Percentiles rank a stretch among this genome's conserved stretches.
Evolutionary conservation across 1,140 invertebrate species (phyloP).

Genomic region (Tenebrio molitor): DNA sequence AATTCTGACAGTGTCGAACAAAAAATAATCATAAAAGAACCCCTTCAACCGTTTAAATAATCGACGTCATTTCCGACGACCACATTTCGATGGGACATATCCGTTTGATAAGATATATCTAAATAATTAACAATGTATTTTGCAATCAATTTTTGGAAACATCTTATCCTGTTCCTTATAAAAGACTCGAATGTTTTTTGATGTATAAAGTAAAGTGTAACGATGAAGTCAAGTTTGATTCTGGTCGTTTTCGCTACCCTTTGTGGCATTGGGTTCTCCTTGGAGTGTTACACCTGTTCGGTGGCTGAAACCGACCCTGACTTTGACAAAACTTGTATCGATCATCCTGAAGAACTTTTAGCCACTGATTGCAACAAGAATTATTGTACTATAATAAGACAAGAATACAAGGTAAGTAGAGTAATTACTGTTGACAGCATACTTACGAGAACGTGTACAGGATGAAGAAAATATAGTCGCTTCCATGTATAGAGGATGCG

Average conservation of each 20-base stretch:
- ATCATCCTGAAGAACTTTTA: slow-evolving; percentile 57
- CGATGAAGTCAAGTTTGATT: background rate
- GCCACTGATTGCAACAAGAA: slow-evolving; percentile 66
- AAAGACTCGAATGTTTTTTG: too few species aligned
- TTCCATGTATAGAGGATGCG: slow-evolving; percentile 68
- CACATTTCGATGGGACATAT: too few species aligned
- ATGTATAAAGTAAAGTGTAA: background rate
- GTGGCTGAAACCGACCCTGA: slow-evolving; percentile 66
- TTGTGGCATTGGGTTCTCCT: slow-evolving; percentile 24
- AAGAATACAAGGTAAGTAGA: slow-evolving; percentile 67
- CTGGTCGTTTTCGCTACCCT: slow-evolving; percentile 10
- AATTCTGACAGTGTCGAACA: too few species aligned
- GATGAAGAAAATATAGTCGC: slow-evolving; percentile 65
- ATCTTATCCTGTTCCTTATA: too few species aligned
- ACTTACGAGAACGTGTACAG: too few species aligned
- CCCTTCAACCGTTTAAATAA: too few species aligned
- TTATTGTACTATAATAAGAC: slow-evolving; percentile 69
- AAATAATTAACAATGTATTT: too few species aligned
- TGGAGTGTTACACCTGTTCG: slow-evolving; percentile 67
- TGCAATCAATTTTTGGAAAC: too few species aligned
- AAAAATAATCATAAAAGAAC: too few species aligned
- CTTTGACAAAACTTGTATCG: slow-evolving; percentile 65
- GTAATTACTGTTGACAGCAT: background rate
- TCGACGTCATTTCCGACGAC: too few species aligned
- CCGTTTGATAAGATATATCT: too few species aligned